Evolutionary conservation across 2,888 invertebrate genomes (phyloP).

Genomic region (Orchesella flavescens): DNA sequence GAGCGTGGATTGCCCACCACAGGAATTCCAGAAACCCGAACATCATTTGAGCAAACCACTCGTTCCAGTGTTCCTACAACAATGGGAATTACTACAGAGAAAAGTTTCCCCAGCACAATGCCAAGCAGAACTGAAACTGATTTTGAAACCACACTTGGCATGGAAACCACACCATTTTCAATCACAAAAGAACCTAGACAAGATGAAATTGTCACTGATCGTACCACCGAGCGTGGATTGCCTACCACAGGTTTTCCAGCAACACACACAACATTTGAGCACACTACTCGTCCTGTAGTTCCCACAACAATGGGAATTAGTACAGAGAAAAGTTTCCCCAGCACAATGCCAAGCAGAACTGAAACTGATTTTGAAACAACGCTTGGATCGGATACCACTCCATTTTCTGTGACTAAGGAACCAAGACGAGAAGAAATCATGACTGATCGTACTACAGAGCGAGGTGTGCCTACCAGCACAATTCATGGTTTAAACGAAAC

Average conservation of each 20-base stretch:
- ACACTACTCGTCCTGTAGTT: background rate
- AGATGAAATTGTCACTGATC: background rate
- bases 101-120: no score
- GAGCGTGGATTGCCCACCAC: no score
- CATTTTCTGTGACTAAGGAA: background rate
- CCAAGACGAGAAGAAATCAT: background rate
- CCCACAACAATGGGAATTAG: no score
- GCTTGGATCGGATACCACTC: background rate
- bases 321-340: no score
- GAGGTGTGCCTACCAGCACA: no score
- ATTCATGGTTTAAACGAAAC: conserved; percentile 44
- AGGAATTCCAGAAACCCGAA: no score
- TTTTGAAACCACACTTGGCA: no score
- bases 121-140: no score
- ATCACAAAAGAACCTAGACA: background rate
- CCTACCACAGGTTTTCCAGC: background rate
- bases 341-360: background rate
- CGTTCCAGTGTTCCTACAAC: no score
- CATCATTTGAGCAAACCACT: no score
- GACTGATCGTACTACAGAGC: conserved; percentile 20
- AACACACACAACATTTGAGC: no score
- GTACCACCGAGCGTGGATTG: background rate
- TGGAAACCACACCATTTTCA: background rate
- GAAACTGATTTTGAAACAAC: conserved; percentile 11
- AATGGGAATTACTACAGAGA: no score